Conservation (phyloP, 2,797 vertebrate genomes). For the Propithecus deckenii region DNA sequence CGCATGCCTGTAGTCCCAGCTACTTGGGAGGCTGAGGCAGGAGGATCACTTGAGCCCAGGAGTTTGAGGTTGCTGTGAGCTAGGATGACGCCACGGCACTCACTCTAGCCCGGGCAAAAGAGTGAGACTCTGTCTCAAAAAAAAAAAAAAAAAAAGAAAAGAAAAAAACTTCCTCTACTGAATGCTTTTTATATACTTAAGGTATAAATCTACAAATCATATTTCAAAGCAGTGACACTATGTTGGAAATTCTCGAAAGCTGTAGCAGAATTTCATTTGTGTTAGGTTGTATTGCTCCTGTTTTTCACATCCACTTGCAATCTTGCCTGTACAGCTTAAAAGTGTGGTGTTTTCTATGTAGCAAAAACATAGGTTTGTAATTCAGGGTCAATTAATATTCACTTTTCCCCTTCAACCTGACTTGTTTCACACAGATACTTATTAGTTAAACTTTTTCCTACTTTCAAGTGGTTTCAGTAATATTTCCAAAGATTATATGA, state of each 20-base stretch:
- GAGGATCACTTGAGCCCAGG: too few relatives aligned
- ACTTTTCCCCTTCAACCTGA: accelerated
- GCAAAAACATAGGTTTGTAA: background rate
- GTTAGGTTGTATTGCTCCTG: background rate
- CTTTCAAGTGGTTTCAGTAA: background rate
- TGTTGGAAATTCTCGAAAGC: background rate
- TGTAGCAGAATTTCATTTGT: background rate
- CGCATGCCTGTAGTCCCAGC: too few relatives aligned
- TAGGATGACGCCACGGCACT: too few relatives aligned
- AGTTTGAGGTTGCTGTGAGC: too few relatives aligned
- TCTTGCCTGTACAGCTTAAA: background rate
- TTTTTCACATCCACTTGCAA: background rate
- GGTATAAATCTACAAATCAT: background rate
- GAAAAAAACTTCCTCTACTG: background rate
- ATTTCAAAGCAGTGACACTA: background rate
- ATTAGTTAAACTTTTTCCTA: background rate
- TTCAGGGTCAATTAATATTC: background rate
- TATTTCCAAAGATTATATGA: background rate
- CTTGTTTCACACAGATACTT: background rate
- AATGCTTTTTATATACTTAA: background rate
- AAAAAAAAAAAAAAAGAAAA: too few relatives aligned
- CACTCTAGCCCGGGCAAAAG: too few relatives aligned
- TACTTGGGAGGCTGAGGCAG: too few relatives aligned
- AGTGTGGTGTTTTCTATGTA: background rate
- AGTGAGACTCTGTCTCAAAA: too few relatives aligned